Base-by-base conservation (phyloP, 2,888 invertebrate genomes). In the Caenorhabditis afra region DNA sequence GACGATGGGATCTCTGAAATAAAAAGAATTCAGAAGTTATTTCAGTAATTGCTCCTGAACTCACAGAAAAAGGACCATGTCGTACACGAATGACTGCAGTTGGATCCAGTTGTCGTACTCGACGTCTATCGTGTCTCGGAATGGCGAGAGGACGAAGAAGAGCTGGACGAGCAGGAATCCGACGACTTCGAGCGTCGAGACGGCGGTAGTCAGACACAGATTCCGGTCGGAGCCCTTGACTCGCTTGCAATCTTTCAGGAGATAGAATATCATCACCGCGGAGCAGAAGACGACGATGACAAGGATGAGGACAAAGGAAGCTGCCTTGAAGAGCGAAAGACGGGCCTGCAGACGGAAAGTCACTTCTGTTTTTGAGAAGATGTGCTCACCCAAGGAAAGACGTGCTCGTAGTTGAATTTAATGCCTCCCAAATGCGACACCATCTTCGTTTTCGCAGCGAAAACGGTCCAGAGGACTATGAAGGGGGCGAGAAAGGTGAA, bases 31-130 rank as follows among this genome's bases (percentile, higher is more conserved):
- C 23, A 3, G 14, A 11, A 20, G 20, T 10, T 1, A 16, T 10
- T 8, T 47, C 8, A 10, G n/a, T n/a, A 47, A 4, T 47, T 8
- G 3, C 0, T 7, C 2, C 29, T 3, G 14, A 12, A 29, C 62
- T 62, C 14, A 62, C 62, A 62, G 3, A 22, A 37, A 50, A 49
- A 62, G 49, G 1, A 49, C 49, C 39, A 62, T 12, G 14, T 50
- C 50, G 37, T 62, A 62, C 0, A 22, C 18, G 0, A 50, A 50
- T 8, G 14, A n/a, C 1, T 47, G n/a, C n/a, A 62, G 7, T 20
- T 50, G 62, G 8, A 47, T 50, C 49, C 49, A 50, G 10, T 22
- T n/a, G 18, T 50, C 62, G 8, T 50, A 53, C n/a, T 14, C 35
- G 20, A 3, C n/a, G n/a, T 53, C 52, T 14, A 29, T 29, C 1